Percentiles rank a stretch among this genome's conserved stretches.
Conservation (phyloP, 1,140 invertebrate genomes). For the Pristionchus pacificus region DNA sequence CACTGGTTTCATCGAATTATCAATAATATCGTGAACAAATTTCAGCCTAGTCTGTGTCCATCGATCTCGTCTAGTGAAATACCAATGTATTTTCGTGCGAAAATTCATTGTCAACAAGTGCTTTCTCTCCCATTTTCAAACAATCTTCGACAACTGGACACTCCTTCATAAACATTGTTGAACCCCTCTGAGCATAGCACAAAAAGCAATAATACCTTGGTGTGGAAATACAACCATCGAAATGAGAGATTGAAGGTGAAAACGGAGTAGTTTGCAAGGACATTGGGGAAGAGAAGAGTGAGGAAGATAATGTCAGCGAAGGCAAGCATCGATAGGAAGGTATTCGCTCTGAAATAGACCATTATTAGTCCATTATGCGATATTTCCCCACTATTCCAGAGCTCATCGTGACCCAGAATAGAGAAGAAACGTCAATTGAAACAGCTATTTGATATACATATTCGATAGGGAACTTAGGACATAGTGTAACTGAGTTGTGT, state of each 20-base stretch:
- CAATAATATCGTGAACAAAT: no score
- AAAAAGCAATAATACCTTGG: conserved; percentile 50
- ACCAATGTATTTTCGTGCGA: no score
- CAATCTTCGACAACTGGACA: no score
- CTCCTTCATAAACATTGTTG: no score
- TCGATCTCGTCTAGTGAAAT: no score
- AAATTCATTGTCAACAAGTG: no score
- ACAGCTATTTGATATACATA: no score
- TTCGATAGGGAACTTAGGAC: no score
- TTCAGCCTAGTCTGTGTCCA: no score
- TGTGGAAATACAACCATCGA: conserved; percentile 47
- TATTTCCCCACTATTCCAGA: neutral
- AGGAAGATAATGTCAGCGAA: conserved; percentile 52
- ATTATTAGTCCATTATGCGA: neutral
- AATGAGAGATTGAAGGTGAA: conserved; percentile 49
- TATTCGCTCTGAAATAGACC: conserved; percentile 45
- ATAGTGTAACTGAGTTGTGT: neutral
- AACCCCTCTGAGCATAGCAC: no score
- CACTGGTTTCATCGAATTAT: no score
- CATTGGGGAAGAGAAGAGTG: conserved; percentile 45
- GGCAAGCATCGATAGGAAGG: conserved; percentile 48
- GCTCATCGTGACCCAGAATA: neutral
- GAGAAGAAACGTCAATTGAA: neutral
- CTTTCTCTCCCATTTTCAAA: no score
- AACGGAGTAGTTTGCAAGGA: conserved; percentile 49